Conservation (phyloP, 2,113 vertebrate species). For the Ophiodon elongatus region DNA sequence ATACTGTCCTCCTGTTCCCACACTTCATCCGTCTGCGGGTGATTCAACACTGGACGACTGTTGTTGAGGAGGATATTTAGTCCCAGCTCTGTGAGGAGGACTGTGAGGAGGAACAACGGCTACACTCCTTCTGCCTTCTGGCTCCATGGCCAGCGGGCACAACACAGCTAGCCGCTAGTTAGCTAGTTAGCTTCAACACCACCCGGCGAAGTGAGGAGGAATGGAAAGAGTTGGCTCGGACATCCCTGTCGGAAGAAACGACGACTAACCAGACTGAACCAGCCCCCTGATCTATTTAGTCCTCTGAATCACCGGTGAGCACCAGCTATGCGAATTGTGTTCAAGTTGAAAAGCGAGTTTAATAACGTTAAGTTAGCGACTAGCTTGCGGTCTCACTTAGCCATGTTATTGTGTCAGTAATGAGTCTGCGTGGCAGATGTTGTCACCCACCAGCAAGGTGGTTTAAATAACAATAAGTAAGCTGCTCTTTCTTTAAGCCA, state of each 20-base stretch:
- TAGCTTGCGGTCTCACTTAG: conserved; percentile 7
- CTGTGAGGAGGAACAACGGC: too few relatives aligned
- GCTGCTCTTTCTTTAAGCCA: not conserved
- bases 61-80: not conserved
- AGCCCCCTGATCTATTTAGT: not conserved
- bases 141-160: conserved; percentile 59
- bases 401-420: conserved; percentile 21
- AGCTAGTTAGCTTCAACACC: conserved; percentile 31
- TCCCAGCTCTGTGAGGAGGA: not conserved
- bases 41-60: not conserved
- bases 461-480: not conserved
- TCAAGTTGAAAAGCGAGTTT: not conserved
- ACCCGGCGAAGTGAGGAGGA: conserved; percentile 53
- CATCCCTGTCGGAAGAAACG: conserved; percentile 16
- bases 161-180: conserved; percentile 63
- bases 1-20: conserved; percentile 10
- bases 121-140: too few relatives aligned
- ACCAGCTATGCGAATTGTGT: fast-evolving
- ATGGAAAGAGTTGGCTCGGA: conserved; percentile 61
- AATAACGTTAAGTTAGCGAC: conserved; percentile 30
- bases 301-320: conserved; percentile 44
- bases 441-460: not conserved
- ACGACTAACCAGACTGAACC: not conserved
- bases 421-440: conserved; percentile 25
- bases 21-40: not conserved